Base-by-base conservation (phyloP, 1,140 invertebrate genomes). In the Drosophila melanica region DNA sequence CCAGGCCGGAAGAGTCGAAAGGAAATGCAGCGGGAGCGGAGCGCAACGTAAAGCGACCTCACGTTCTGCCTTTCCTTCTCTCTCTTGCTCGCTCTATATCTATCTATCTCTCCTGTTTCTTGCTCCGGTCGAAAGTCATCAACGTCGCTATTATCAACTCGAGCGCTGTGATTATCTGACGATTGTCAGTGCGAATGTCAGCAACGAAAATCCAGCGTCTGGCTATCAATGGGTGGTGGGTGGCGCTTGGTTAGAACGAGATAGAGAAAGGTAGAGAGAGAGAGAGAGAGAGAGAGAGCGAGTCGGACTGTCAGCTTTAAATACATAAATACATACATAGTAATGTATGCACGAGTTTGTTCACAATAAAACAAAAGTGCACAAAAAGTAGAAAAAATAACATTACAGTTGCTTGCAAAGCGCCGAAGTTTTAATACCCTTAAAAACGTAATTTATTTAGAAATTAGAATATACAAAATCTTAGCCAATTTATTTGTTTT, bases 141-240 rank as follows among this genome's bases (percentile, higher is more conserved):
- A 82, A 79, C 80, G 80, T 82, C 76, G 80, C 72, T 64, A 82
- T 82, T 82, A 82, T 84, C 76, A 84, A 84, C 80, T 85, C 76
- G 77, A 84, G 80, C 76, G 63, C 62, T 84, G 76, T 85, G 80
- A 84, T 84, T 84, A 84, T 84, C 79, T 84, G 67, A 84, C 76
- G 77, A 84, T 82, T 82, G 80, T 75, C 66, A 58, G 66, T 62
- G 70, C 23, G 20, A 60, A 58, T 27, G 53, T 20, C 41, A 35
- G 50, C 39, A n/a, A 51, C 27, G 39, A 20, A 42, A 20, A 33
- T 27, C 42, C 18, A 57, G 27, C 30, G 16, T 14, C 12, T 7
- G 11, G 50, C 48, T 44, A 45, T 66, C 59, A 50, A 9, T 10
- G 4, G 9, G 48, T 33, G 42, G 37, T 35, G 41, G 71, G 48